These are phyloP conservation scores for Tetrao urogallus DNA, from an alignment of 2,113 vertebrate genomes.

Conservation along the genomic window DNA sequence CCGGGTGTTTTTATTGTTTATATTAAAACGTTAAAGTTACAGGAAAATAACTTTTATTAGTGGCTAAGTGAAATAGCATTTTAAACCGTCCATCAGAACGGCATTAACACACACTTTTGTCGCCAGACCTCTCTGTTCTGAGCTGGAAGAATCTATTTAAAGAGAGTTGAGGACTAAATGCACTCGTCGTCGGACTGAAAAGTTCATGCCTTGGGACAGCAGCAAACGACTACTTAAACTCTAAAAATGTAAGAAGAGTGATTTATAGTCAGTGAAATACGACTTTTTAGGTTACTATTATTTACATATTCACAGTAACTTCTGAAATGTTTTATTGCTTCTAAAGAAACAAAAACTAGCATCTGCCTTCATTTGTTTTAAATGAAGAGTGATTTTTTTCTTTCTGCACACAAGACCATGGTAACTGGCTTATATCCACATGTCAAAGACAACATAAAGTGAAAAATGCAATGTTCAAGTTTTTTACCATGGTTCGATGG, in stretches of 20 bases:
- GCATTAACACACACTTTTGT: background rate
- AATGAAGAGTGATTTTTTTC: background rate
- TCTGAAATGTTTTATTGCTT: background rate
- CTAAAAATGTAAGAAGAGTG: background rate
- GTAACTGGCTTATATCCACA: background rate
- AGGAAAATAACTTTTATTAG: slow-evolving; percentile 1
- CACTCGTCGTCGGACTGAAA: background rate
- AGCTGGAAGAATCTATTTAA: background rate
- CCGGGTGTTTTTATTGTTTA: background rate
- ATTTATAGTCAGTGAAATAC: background rate
- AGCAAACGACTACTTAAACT: slow-evolving; percentile 1
- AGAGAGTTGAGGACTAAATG: background rate
- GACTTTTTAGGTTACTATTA: background rate
- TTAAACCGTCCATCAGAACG: background rate
- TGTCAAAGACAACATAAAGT: background rate
- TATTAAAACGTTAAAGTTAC: background rate
- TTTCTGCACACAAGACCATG: background rate
- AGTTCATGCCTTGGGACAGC: background rate
- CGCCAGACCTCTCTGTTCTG: background rate
- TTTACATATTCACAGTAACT: background rate
- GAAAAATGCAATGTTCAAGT: background rate
- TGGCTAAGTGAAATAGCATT: slow-evolving; percentile 5
- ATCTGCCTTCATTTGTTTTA: background rate
- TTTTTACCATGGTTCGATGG: background rate
- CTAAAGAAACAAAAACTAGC: background rate